Evolutionary conservation across 1,140 invertebrate genomes (phyloP).

Genomic region (Steinernema feltiae): DNA sequence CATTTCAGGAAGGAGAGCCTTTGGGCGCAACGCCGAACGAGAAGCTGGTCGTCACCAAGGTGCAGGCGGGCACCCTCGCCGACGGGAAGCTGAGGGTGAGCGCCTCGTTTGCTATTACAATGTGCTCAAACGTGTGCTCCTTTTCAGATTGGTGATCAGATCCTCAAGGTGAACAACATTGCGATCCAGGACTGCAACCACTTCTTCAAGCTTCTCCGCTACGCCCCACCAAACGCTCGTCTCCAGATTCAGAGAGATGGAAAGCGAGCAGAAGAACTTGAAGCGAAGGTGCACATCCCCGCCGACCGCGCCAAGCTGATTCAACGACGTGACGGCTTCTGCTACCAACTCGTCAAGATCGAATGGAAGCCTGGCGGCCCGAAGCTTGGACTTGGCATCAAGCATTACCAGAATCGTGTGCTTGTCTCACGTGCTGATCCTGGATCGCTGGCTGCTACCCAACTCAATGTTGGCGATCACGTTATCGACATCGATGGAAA

Average conservation of each 20-base stretch:
- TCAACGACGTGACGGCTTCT: conserved; percentile 46
- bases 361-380: conserved; percentile 44
- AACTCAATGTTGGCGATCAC: conserved; percentile 45
- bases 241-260: conserved; percentile 33
- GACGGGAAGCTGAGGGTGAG: conserved; percentile 50
- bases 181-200: conserved; percentile 40
- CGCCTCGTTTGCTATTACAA: background rate
- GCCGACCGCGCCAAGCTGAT: conserved; percentile 47
- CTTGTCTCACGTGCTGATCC: conserved; percentile 30
- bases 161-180: conserved; percentile 39
- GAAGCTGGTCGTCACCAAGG: conserved; percentile 42
- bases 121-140: background rate
- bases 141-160: conserved; percentile 47
- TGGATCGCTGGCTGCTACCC: conserved; percentile 23
- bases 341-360: conserved; percentile 43
- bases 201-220: conserved; percentile 46
- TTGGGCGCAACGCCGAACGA: conserved; percentile 48
- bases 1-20: conserved; percentile 43
- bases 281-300: conserved; percentile 44
- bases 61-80: conserved; percentile 41
- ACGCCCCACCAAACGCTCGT: conserved; percentile 35
- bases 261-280: conserved; percentile 37
- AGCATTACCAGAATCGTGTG: conserved; percentile 45
- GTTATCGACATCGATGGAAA: conserved; percentile 46
- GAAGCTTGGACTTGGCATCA: conserved; percentile 49